These are phyloP conservation scores for Danio albolineatus DNA, from an alignment of 2,797 vertebrate species.

Conservation along the genomic window DNA sequence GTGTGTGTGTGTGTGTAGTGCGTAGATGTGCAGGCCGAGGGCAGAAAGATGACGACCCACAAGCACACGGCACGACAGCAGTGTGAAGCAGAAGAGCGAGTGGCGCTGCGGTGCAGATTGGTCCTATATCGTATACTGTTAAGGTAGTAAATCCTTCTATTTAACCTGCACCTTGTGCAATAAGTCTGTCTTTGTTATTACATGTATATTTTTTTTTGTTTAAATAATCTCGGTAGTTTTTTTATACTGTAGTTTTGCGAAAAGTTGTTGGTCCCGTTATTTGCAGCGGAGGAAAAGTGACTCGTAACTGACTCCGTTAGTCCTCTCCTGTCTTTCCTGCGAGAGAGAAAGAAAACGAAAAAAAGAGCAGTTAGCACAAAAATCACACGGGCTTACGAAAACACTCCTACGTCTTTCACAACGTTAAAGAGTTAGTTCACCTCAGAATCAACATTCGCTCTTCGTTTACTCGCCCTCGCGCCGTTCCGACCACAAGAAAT, in stretches of 20 bases:
- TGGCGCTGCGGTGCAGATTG: conserved; percentile 50
- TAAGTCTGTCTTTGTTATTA: conserved; percentile 54
- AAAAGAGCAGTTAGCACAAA: neutral
- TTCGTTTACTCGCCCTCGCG: conserved; percentile 58
- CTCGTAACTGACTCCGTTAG: conserved; percentile 56
- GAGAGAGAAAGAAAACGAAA: conserved; percentile 40
- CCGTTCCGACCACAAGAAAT: too few relatives aligned
- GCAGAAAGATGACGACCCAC: conserved; percentile 45
- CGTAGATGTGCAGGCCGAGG: conserved; percentile 41
- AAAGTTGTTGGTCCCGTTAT: conserved; percentile 66
- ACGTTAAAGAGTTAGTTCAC: neutral
- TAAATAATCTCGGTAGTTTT: conserved; percentile 53
- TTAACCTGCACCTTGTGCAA: conserved; percentile 49
- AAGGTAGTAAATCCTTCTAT: conserved; percentile 54
- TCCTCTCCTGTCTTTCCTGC: conserved; percentile 52
- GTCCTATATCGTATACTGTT: conserved; percentile 61
- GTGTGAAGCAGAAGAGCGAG: conserved; percentile 50
- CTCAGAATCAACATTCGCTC: conserved; percentile 45
- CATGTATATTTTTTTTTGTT: conserved; percentile 53
- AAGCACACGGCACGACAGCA: conserved; percentile 48
- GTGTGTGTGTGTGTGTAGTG: conserved; percentile 53
- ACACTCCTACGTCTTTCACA: conserved; percentile 9
- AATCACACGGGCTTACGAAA: neutral
- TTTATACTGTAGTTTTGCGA: conserved; percentile 81
- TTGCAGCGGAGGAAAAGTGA: conserved; percentile 59